Base-by-base conservation (phyloP, 2,113 vertebrate genomes). In the Platycercus adscitus region DNA sequence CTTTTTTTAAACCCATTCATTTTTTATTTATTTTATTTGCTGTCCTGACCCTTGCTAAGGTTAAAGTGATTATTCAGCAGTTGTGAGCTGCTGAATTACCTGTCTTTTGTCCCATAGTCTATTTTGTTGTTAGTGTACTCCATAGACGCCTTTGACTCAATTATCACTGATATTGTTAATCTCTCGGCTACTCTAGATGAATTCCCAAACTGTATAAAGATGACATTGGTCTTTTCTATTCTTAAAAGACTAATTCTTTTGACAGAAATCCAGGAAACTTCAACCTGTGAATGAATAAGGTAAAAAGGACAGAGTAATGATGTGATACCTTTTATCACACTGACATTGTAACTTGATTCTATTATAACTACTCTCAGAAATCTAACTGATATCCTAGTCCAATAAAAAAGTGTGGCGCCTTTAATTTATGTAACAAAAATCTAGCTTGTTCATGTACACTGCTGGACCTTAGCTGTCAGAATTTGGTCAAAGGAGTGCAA, bases 181-280 rank as follows among this genome's bases (percentile, higher is more conserved):
- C 92, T 94, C 95, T 75, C 73, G 75, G 71, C 90, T 80, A 85
- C 89, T 95, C 85, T 71, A 82, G 91, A 94, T 91, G 91, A 93
- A 95, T 95, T 95, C 83, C 83, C 91, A 91, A 90, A 93, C 89
- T 92, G 93, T 84, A 91, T 85, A 93, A 95, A 94, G 91, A 96
- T 94, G 95, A 70, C 88, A 91, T 87, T 78, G 73, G 86, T 87
- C 73, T 87, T 80, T 91, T 96, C 78, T 97, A 46, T 84, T 91
- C 94, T 94, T 94, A 81, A 92, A 96, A 82, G 92, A 95, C 81
- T 85, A 88, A 87, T 94, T 94, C 86, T 95, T 95, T 90, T 92
- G 86, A 91, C 89, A 89, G 78, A 75, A 97, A 96, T 96, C 94
- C 97, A 95, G 96, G 95, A 97, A 96, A 96, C 96, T 96, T 96